Evolutionary conservation across 2,888 invertebrate species (phyloP), one percentile per base, ranked within the genome.

Genomic region (Cyclophora albipunctata): DNA sequence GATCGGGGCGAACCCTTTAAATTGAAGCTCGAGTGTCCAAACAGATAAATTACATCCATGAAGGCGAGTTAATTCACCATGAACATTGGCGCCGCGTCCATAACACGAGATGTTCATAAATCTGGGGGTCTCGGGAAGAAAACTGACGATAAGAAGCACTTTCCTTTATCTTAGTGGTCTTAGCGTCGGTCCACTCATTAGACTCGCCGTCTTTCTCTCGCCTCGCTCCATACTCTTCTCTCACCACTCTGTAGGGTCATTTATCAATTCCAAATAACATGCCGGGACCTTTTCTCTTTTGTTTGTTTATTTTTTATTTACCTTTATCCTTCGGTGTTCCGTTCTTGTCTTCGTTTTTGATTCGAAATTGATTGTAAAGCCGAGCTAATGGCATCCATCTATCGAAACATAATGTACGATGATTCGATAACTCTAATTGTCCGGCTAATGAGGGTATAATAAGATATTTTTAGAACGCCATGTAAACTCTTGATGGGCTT

Each of bases 261-360:
- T 88, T 88, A 88, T 88, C 88, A 87, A 88, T 84, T 82, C 88
- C 82, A 86, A 88, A 87, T 87, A 88, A 86, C 87, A 85, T 86
- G 80, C 81, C 83, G 81, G 82, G 83, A 72, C 77, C 80, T 81
- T 86, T 85, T 82, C 78, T 79, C 73, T 73, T 78, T 65, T 79
- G 80, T 84, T 83, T 86, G 73, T 86, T 86, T 85, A 71, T 85
- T 85, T 85, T 87, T 85, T 87, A 81, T 84, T 86, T 83, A 82
- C 79, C 71, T 84, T 37, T 84, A 83, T 83, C 78, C 79, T 78
- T 81, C 75, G 76, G 69, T 80, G 78, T 75, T 75, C 73, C 75
- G 75, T 81, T 77, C 77, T 71, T 75, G 70, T 69, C 66, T 73
- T 76, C 72, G 63, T 78, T 84, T 85, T 83, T 73, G 72, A 73